Conservation (phyloP, 2,888 invertebrate genomes). For the Aricia artaxerxes region DNA sequence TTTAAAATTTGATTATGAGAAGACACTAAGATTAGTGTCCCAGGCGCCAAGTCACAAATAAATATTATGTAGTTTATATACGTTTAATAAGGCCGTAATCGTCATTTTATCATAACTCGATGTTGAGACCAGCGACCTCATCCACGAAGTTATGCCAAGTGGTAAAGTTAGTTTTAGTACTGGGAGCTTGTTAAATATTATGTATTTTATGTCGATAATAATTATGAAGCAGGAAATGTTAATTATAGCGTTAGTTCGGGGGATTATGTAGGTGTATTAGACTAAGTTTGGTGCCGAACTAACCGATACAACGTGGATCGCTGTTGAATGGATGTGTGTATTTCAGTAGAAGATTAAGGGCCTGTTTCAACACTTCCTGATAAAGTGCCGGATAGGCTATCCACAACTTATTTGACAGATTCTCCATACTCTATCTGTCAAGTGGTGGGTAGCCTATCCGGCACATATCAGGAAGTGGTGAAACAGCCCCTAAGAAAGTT, state of each 20-base stretch:
- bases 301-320: constrained; percentile 50
- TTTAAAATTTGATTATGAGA: no score
- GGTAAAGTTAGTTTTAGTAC: constrained; percentile 4
- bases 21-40: no score
- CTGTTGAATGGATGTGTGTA: constrained; percentile 36
- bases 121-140: not conserved
- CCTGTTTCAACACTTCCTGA: no score
- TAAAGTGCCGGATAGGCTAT: no score
- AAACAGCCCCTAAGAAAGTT: no score
- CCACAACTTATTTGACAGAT: no score
- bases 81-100: not conserved
- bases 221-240: constrained; percentile 49
- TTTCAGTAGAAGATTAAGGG: constrained; percentile 35
- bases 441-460: no score
- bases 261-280: constrained; percentile 62
- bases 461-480: no score
- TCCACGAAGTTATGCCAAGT: not conserved
- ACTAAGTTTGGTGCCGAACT: constrained; percentile 57
- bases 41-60: no score
- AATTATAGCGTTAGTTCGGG: constrained; percentile 53
- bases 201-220: constrained; percentile 33
- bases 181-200: constrained; percentile 10
- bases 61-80: no score
- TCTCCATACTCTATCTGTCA: no score
- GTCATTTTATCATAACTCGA: not conserved